Evolutionary conservation across 2,888 invertebrate genomes (phyloP), one percentile per base, ranked within the genome.

Genomic region (Pteria penguin): DNA sequence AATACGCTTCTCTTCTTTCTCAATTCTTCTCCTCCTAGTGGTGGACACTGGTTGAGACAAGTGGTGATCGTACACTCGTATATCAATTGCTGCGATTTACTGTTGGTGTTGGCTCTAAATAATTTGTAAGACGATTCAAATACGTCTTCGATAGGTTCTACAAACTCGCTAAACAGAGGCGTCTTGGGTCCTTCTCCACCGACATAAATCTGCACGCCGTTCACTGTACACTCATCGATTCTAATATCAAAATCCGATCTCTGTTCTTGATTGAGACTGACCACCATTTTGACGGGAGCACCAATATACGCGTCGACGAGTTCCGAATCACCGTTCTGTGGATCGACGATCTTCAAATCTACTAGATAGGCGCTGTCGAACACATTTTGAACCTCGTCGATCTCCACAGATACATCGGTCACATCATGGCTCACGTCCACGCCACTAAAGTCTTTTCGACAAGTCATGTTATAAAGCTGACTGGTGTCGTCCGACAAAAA

Each of bases 51-150:
- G n/a, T n/a, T n/a, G n/a, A n/a, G n/a, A n/a, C n/a, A n/a, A n/a
- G n/a, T n/a, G n/a, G n/a, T n/a, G n/a, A n/a, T n/a, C n/a, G n/a
- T 60, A 26, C 60, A 60, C 18, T 60, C 60, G 27, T 26, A 60
- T 60, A 8, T 24, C 27, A 60, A 60, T 26, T 60, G 26, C 18
- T 27, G 4, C 3, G 18, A 14, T 60, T 60, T 4, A 2, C 4
- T 4, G 4, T 14, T 14, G 5, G 60, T 60, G 3, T 11, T 4
- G 18, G 60, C 27, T 60, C 60, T 60, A 26, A 60, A 60, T 26
- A 60, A 26, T 22, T 18, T 22, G 18, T 27, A 60, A 3, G 60
- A 60, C 3, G 60, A 60, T 60, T 60, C 27, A 14, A 60, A 26
- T 24, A 60, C 60, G 18, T 26, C 60, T 60, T 60, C 60, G 24